A percentile compares a stretch with the other conserved stretches of the same genome.
Conservation (phyloP, 1,140 invertebrate species). For the Drosophila subobscura region DNA sequence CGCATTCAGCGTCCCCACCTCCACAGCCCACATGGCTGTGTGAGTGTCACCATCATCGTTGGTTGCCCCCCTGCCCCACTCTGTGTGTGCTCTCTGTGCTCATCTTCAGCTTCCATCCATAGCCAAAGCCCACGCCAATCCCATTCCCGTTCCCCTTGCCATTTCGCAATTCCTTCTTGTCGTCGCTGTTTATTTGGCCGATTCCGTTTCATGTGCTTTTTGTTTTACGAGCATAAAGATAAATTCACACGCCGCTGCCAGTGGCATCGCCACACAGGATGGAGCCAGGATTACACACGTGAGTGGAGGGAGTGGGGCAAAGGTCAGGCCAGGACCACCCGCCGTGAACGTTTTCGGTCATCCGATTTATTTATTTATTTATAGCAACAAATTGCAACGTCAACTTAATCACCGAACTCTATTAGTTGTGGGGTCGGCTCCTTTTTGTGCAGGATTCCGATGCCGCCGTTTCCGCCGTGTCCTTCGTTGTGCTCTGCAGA, state of each 20-base stretch:
- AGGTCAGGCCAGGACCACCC: conserved; percentile 25
- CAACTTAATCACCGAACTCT: conserved; percentile 78
- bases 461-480: background rate
- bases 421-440: conserved; percentile 52
- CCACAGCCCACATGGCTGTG: conserved; percentile 14
- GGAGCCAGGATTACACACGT: conserved; percentile 3
- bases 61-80: too few relatives aligned
- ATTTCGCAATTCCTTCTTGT: conserved; percentile 22
- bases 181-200: conserved; percentile 71
- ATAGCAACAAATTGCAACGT: conserved; percentile 80
- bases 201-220: conserved; percentile 69
- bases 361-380: conserved; percentile 80
- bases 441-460: conserved; percentile 38
- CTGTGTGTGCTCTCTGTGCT: too few relatives aligned
- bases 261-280: conserved; percentile 26
- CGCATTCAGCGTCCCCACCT: conserved; percentile 46
- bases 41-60: conserved; percentile 41
- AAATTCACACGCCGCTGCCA: conserved; percentile 69
- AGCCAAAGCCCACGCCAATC: background rate
- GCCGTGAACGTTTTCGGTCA: conserved; percentile 47
- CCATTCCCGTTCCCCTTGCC: background rate
- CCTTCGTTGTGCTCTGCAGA: conserved; percentile 7
- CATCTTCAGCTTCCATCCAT: too few relatives aligned
- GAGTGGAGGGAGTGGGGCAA: background rate
- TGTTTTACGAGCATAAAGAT: conserved; percentile 80